Evolutionary conservation across 1,140 invertebrate genomes (phyloP), one percentile per base, ranked within the genome.

Genomic region (Holcopasites calliopsidis): DNA sequence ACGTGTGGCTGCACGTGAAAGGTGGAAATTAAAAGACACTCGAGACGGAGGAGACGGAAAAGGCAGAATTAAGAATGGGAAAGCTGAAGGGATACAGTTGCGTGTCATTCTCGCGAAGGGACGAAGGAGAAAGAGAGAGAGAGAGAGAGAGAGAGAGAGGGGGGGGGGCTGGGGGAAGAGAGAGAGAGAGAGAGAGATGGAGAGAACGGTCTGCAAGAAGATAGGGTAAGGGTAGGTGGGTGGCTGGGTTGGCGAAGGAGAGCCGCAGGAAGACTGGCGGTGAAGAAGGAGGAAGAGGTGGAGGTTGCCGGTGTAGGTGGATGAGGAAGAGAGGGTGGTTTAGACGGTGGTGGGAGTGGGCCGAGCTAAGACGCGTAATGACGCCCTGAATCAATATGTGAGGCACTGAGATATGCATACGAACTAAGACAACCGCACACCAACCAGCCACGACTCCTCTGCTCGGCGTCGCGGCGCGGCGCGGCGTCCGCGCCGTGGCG

Each of bases 371-470:
- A 89, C 87, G 88, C 88, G 88, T 90, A 90, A 90, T 90, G 88
- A 90, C 86, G 88, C 88, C 88, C 87, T 90, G 88, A 90, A 90
- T 90, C 88, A 90, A 90, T 90, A 90, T 89, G 87, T 89, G 89
- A 89, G 88, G 85, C 87, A 89, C 88, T 87, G 88, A 88, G 87
- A 89, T 90, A 88, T 88, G 87, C 88, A 89, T 88, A 89, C 88
- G 87, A 88, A 89, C 88, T 88, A 89, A 90, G 87, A 88, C 88
- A 88, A 89, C 83, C 85, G 85, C 83, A 79, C 85, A 80, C 86
- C 84, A 77, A 84, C 85, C 83, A 81, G 68, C 78, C 68, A 60
- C 71, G 50, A 33, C 74, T 64, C 60, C 79, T 66, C 79, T 50
- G 68, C 79, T 76, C 77, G 61, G n/a, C 16, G n/a, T 18, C 44